A percentile compares a stretch with the other conserved stretches of the same genome.
These are phyloP conservation scores for Luperina testacea DNA, from an alignment of 2,888 invertebrate species.

Conservation along the genomic window DNA sequence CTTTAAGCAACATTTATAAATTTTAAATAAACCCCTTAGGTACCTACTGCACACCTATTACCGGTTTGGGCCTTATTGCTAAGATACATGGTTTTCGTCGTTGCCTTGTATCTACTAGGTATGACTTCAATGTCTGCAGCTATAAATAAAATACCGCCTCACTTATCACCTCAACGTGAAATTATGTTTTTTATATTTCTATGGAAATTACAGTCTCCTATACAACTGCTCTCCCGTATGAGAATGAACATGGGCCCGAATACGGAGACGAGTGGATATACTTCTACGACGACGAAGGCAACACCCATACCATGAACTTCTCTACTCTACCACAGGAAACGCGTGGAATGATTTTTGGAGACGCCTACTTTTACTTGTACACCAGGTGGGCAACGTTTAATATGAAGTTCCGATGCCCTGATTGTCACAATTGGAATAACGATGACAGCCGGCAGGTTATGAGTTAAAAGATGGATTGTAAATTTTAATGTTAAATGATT, in stretches of 20 bases:
- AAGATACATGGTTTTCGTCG: not conserved
- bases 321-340: conserved; percentile 76
- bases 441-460: not conserved
- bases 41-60: not conserved
- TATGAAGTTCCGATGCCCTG: conserved; percentile 27
- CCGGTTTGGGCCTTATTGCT: not conserved
- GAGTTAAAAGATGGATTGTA: not conserved
- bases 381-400: conserved; percentile 76
- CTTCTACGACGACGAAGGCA: conserved; percentile 84
- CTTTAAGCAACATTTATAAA: not conserved
- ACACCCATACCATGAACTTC: conserved; percentile 80
- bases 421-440: not conserved
- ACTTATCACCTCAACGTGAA: conserved; percentile 2
- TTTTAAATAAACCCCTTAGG: not conserved
- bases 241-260: conserved; percentile 73
- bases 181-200: not conserved
- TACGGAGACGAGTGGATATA: conserved; percentile 87
- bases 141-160: not conserved
- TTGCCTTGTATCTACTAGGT: not conserved
- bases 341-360: conserved; percentile 76
- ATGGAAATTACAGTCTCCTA: conserved; percentile 58
- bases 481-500: not conserved
- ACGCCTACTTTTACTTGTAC: conserved; percentile 86
- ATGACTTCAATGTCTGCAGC: not conserved
- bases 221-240: conserved; percentile 64